phyloP scores from a whole-genome alignment of 1,140 invertebrate species.

The Bilobella aurantiaca region DNA sequence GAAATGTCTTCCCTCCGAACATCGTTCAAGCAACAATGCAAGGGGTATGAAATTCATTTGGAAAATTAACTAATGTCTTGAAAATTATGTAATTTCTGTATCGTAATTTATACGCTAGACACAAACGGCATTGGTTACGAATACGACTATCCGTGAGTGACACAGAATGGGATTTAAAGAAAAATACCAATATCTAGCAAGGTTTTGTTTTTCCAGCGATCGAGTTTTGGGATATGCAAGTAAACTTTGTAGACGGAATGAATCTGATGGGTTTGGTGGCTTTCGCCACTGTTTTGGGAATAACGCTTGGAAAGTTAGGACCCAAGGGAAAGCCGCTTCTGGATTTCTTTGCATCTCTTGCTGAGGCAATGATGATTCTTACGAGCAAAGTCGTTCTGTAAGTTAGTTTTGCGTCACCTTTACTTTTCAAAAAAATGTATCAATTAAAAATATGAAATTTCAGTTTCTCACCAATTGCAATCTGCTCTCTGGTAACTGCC shows the following conservation, averaged over 20 bases:
- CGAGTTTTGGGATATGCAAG: constrained; percentile 4
- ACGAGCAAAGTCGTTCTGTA: constrained; percentile 19
- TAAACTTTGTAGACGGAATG: constrained; percentile 3
- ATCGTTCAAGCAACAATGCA: constrained; percentile 68
- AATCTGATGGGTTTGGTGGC: constrained; percentile 23
- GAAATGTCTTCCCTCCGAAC: constrained; percentile 86
- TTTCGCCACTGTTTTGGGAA: constrained; percentile 14
- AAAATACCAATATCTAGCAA: no score
- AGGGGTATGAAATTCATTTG: constrained; percentile 1
- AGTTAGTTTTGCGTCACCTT: neutral
- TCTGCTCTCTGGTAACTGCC: constrained; percentile 47
- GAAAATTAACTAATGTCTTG: neutral
- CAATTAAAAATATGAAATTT: neutral
- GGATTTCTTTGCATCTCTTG: constrained; percentile 8
- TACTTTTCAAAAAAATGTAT: neutral
- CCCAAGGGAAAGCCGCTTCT: constrained; percentile 20
- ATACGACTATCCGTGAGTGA: neutral
- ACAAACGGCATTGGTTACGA: neutral
- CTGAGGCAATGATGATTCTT: constrained; percentile 19
- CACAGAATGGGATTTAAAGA: neutral
- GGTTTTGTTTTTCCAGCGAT: neutral
- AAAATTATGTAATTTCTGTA: no score
- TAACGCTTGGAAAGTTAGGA: constrained; percentile 13
- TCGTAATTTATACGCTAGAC: neutral
- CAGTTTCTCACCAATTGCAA: constrained; percentile 49